Evolutionary conservation across 2,888 invertebrate species (phyloP), one percentile per base, ranked within the genome.

Genomic region (Sarcophaga carnaria): DNA sequence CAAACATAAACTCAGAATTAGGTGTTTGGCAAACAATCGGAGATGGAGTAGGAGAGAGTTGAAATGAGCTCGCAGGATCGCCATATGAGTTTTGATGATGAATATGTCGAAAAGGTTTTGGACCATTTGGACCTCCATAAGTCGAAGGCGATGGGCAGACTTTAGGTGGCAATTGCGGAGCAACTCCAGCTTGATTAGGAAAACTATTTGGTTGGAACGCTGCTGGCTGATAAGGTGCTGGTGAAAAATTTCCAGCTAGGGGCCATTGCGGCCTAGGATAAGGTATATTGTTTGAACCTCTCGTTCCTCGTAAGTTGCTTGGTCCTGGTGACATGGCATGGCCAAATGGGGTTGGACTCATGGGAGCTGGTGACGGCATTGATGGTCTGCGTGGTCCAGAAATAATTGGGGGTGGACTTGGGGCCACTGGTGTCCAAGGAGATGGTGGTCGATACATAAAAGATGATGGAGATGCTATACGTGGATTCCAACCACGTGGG

Each of bases 381-480:
- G 90, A 94, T 92, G 88, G 94, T 90, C 94, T 94, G 88, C 95
- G 94, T 27, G 95, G 95, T 70, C 95, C 95, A 72, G 96, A 95
- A 90, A 96, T 95, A 86, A 96, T 95, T 4, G 96, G 96, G n/a
- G 96, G 96, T 1, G 96, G 96, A 89, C 96, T 96, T 2, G 96
- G 96, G 11, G 95, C 93, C 45, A 90, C 90, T 69, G 90, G 90
- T 2, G 93, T 92, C 95, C 96, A 97, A 72, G 97, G 96, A 60
- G 97, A 96, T 17, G 96, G 95, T 54, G 97, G 96, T 59, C 96
- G 95, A 93, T 96, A 97, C 90, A 96, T 95, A 88, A 95, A 95
- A 3, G 95, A 94, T 64, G 95, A 95, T 74, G 96, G 96, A 91
- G 94, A 89, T 45, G 93, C 91, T 11, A 90, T 90, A 85, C 93